Percentiles rank a stretch among this genome's conserved stretches.
Evolutionary conservation across 1,140 invertebrate genomes (phyloP).

Genomic region (Manduca sexta): DNA sequence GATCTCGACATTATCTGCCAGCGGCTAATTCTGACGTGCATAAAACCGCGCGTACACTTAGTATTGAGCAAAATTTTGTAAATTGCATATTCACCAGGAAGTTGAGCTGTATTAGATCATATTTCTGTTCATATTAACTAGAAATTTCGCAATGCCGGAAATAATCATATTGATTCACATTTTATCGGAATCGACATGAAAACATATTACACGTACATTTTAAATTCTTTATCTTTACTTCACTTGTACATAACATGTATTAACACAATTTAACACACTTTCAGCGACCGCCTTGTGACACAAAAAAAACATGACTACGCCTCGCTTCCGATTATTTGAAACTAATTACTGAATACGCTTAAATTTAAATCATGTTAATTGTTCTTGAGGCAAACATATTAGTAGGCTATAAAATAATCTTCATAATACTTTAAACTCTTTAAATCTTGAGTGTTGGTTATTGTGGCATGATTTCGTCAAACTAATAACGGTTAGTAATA

Average conservation of each 20-base stretch:
- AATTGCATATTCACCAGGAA: neutral
- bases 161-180: slow-evolving; percentile 1
- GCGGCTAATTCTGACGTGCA: slow-evolving; percentile 14
- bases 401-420: slow-evolving; percentile 13
- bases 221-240: slow-evolving; percentile 4
- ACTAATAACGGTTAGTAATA: no score
- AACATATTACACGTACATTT: slow-evolving; percentile 6
- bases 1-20: slow-evolving; percentile 9
- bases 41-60: slow-evolving; percentile 3
- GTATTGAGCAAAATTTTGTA: neutral
- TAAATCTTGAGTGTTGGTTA: slow-evolving; percentile 1
- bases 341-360: slow-evolving; percentile 7
- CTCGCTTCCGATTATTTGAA: slow-evolving; percentile 1
- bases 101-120: no score
- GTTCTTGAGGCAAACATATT: slow-evolving; percentile 2
- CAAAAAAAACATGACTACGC: slow-evolving; percentile 3
- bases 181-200: slow-evolving; percentile 7
- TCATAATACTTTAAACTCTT: slow-evolving; percentile 11
- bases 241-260: neutral
- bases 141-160: no score
- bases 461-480: no score
- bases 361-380: slow-evolving; percentile 12
- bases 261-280: neutral
- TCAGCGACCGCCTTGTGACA: neutral
- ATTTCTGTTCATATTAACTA: no score